Evolutionary conservation across 37 sponge, comb jelly and placozoan genomes (phyloP), one percentile per base, ranked within the genome.

Genomic region (Halichondria panicea): DNA sequence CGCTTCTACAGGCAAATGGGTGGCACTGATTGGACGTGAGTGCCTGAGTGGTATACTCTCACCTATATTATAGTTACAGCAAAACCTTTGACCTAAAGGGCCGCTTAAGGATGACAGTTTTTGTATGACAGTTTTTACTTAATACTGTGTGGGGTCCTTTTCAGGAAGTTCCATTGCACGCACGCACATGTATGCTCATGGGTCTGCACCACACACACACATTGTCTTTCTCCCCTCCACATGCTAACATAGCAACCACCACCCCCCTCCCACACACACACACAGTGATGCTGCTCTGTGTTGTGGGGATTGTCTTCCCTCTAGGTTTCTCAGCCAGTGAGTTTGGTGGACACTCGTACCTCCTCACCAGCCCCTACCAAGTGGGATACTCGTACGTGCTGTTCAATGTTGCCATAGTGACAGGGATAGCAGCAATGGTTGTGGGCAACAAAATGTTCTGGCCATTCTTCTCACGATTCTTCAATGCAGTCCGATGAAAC

Each of bases 201-300:
- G n/a, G 4, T 25, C 64, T 28, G 37, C 19, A 6, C 35, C 64
- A 5, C 7, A 6, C 4, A 48, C 52, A 18, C 52, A 48, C 52
- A 11, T 48, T 48, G 11, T 11, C 52, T 48, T 15, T 48, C 52
- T 48, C 52, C 15, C 15, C 52, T 15, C 15, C 52, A 18, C 52
- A 18, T 6, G 6, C 43, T 68, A n/a, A n/a, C n/a, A 13, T 41
- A 42, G 13, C 44, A 38, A 42, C 22, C 68, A 38, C 28, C 22
- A 42, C 22, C 68, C 2, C 44, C 42, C 68, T 35, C 66, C 27
- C 44, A 6, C 68, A 2, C 68, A 68, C 44, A 40, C 42, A 38
- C 44, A n/a, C 36, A 75, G 76, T 38, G 30, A n/a, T 60, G 19
- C 62, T 70, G n/a, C 55, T 70, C 35, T 50, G 71, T 50, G 15